phyloP scores from a whole-genome alignment of 2,797 vertebrate genomes.

The Alosa sapidissima region DNA sequence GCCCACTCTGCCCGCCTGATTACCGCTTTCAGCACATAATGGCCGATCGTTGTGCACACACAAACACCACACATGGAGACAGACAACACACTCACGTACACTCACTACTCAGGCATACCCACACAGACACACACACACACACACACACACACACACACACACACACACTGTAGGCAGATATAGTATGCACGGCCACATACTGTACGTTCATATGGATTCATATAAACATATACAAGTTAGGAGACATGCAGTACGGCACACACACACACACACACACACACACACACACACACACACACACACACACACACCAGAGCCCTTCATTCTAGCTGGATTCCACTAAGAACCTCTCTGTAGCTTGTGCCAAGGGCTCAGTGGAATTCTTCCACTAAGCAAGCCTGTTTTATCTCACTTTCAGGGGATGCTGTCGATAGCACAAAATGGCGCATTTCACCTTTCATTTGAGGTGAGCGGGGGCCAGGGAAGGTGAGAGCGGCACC shows the following conservation, averaged over 20 bases:
- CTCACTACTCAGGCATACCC: not conserved
- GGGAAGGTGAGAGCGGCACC: not conserved
- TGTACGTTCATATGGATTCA: too few species aligned
- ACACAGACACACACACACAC: not conserved
- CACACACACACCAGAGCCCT: not conserved
- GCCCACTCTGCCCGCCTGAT: conserved; percentile 57
- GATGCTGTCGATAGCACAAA: conserved; percentile 2
- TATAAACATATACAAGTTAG: not conserved
- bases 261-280: too few species aligned
- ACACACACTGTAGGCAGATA: too few species aligned
- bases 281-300: not conserved
- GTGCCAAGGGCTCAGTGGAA: not conserved
- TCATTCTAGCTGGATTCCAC: not conserved
- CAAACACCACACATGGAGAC: not conserved
- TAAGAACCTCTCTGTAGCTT: not conserved
- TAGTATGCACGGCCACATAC: too few species aligned
- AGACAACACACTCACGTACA: not conserved
- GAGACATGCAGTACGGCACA: not conserved
- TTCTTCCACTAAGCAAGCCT: not conserved
- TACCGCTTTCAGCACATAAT: conserved; percentile 51
- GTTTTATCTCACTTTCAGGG: not conserved
- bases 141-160: not conserved
- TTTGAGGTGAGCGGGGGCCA: not conserved
- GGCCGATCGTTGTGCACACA: not conserved
- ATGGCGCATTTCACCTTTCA: not conserved